phyloP scores from a whole-genome alignment of 2,888 invertebrate species.

The Prosapia bicincta region DNA sequence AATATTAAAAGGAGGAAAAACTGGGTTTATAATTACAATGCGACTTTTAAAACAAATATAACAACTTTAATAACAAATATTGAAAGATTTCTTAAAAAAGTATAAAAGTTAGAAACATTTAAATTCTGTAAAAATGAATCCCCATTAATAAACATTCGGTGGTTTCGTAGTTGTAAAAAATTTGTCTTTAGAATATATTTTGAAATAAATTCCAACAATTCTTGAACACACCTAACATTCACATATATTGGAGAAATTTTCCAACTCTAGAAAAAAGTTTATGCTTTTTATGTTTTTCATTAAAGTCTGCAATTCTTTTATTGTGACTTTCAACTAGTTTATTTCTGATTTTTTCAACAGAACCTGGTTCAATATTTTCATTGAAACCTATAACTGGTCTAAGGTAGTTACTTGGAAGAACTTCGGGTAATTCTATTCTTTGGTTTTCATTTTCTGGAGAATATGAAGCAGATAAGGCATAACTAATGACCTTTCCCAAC shows the following conservation, averaged over 20 bases:
- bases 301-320: background rate
- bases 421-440: background rate
- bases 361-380: background rate
- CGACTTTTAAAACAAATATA: no score
- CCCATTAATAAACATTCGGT: no score
- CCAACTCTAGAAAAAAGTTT: background rate
- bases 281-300: background rate
- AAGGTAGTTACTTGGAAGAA: background rate
- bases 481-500: slow-evolving; percentile 6
- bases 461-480: background rate
- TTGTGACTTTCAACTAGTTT: background rate
- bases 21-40: no score
- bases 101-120: no score
- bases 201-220: no score
- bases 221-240: no score
- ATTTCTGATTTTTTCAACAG: background rate
- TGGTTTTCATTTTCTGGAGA: background rate
- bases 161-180: no score
- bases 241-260: background rate
- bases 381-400: background rate
- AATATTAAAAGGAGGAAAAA: no score
- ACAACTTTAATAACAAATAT: no score
- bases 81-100: no score
- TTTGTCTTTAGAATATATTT: no score
- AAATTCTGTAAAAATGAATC: no score